Evolutionary conservation across 1,140 invertebrate species (phyloP).

Genomic region (Triops longicaudatus): DNA sequence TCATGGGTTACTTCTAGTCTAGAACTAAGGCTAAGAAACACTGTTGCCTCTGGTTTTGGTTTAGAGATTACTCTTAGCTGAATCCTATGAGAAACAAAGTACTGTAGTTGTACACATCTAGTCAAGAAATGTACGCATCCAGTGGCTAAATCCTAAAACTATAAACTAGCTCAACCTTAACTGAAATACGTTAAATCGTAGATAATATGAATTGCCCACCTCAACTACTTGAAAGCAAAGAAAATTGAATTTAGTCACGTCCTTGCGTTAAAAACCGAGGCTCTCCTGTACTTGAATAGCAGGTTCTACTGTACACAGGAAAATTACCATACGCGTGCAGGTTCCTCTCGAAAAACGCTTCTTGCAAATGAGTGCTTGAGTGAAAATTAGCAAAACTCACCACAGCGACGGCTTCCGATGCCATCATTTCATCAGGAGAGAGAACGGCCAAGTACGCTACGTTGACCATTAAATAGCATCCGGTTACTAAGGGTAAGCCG

Average conservation of each 20-base stretch:
- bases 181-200: too few relatives aligned
- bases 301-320: not conserved
- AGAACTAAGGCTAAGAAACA: too few relatives aligned
- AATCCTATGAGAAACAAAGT: too few relatives aligned
- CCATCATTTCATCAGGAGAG: constrained; percentile 86
- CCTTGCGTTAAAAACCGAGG: not conserved
- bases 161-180: too few relatives aligned
- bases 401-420: constrained; percentile 91
- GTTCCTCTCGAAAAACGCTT: not conserved
- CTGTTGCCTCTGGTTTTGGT: too few relatives aligned
- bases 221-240: not conserved
- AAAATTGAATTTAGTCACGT: constrained; percentile 21
- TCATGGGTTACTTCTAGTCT: too few relatives aligned
- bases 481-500: constrained; percentile 87
- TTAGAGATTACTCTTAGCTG: too few relatives aligned
- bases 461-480: constrained; percentile 93
- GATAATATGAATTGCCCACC: too few relatives aligned
- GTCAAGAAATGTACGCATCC: too few relatives aligned
- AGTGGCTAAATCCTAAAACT: too few relatives aligned
- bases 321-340: not conserved
- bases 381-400: constrained; percentile 45
- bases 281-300: too few relatives aligned
- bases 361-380: not conserved
- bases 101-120: too few relatives aligned
- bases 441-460: constrained; percentile 94